phyloP scores from a whole-genome alignment of 2,888 invertebrate species.

The Tinea trinotella region DNA sequence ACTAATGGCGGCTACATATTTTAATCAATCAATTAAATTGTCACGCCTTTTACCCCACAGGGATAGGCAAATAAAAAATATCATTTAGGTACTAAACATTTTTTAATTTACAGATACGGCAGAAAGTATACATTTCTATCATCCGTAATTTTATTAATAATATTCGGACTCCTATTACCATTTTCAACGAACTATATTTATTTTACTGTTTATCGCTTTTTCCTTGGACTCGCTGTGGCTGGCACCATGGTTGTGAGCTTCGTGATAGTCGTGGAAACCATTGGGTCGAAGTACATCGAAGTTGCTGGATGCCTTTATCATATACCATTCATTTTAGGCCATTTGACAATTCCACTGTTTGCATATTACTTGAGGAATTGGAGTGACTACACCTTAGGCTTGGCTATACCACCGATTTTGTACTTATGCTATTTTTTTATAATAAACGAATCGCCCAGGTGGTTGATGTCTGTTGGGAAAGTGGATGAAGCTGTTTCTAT shows the following conservation, averaged over 20 bases:
- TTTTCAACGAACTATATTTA: constrained; percentile 72
- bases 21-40: too few relatives aligned
- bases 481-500: constrained; percentile 75
- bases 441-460: constrained; percentile 85
- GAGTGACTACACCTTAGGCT: constrained; percentile 74
- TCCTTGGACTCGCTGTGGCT: constrained; percentile 81
- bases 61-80: too few relatives aligned
- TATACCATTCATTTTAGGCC: constrained; percentile 78
- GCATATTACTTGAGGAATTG: constrained; percentile 77
- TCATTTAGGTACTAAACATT: not conserved
- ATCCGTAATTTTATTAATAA: constrained; percentile 77
- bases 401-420: constrained; percentile 73
- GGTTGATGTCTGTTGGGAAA: constrained; percentile 81
- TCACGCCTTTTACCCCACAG: too few relatives aligned
- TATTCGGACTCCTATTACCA: constrained; percentile 77
- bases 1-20: too few relatives aligned
- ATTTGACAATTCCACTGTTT: constrained; percentile 74
- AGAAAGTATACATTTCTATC: constrained; percentile 79
- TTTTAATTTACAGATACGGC: constrained; percentile 74
- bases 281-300: constrained; percentile 69
- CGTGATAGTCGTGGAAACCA: constrained; percentile 77
- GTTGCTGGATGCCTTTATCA: constrained; percentile 76
- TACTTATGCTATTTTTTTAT: constrained; percentile 78
- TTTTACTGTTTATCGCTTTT: constrained; percentile 77
- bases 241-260: constrained; percentile 87